A percentile compares a stretch with the other conserved stretches of the same genome.
These are phyloP conservation scores for Homarus gammarus DNA, from an alignment of 2,888 invertebrate genomes.

Conservation along the genomic window DNA sequence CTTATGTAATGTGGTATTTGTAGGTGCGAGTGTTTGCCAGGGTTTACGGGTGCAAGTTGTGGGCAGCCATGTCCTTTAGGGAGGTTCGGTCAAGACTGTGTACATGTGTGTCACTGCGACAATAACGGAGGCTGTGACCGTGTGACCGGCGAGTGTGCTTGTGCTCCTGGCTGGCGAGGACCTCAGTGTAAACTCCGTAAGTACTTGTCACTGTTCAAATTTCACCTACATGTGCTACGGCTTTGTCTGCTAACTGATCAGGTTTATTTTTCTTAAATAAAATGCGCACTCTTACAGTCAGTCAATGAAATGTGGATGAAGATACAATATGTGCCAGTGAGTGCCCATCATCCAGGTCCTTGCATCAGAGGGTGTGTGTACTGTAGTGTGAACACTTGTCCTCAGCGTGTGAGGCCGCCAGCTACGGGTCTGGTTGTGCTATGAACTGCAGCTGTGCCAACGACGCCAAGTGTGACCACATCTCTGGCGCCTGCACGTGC, in stretches of 20 bases:
- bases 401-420: slow-evolving; percentile 87
- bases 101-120: slow-evolving; percentile 79
- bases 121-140: slow-evolving; percentile 76
- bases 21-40: slow-evolving; percentile 77
- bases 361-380: not conserved
- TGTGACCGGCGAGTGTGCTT: slow-evolving; percentile 74
- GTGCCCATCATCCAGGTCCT: no score
- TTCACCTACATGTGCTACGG: not conserved
- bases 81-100: slow-evolving; percentile 80
- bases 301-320: no score
- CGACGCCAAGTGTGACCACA: slow-evolving; percentile 77
- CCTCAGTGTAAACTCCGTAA: slow-evolving; percentile 47
- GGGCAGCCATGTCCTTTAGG: slow-evolving; percentile 77
- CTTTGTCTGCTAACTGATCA: not conserved
- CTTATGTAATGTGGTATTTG: slow-evolving; percentile 77
- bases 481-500: slow-evolving; percentile 77
- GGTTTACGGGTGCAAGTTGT: slow-evolving; percentile 49
- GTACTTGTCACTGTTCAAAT: not conserved
- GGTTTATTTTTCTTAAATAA: no score
- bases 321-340: no score
- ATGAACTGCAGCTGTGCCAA: slow-evolving; percentile 77
- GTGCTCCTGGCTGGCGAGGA: slow-evolving; percentile 54
- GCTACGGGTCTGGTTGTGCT: slow-evolving; percentile 77
- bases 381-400: slow-evolving; percentile 36
- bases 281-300: no score